Conservation (phyloP, 2,797 vertebrate genomes). For the Botia kubotai region DNA sequence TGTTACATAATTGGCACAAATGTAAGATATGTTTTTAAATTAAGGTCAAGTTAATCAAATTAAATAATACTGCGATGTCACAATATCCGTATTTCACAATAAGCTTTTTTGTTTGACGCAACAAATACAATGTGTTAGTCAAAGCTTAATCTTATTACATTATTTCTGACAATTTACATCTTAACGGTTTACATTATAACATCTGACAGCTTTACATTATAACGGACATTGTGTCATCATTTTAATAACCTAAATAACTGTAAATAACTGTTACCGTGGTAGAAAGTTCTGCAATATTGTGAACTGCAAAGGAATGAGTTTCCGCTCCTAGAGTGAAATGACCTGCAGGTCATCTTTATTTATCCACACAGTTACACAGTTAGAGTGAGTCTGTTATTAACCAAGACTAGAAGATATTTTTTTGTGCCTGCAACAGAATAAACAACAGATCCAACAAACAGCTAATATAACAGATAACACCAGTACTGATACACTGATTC, state of each 20-base stretch:
- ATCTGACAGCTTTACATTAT: neutral
- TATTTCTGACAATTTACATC: neutral
- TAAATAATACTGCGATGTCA: constrained; percentile 27
- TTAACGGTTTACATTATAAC: neutral
- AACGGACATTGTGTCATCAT: neutral
- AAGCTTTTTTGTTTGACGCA: neutral
- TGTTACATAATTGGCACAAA: constrained; percentile 26
- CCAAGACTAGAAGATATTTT: constrained; percentile 45
- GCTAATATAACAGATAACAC: constrained; percentile 12
- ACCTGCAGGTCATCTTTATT: constrained; percentile 63
- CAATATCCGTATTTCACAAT: neutral
- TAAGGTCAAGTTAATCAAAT: neutral
- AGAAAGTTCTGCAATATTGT: neutral
- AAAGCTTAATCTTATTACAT: neutral
- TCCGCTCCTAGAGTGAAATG: constrained; percentile 52
- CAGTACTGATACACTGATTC: constrained; percentile 10
- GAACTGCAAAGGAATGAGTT: constrained; percentile 42
- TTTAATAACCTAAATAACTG: neutral
- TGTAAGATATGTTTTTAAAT: neutral
- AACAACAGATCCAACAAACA: constrained; percentile 5
- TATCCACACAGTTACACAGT: constrained; percentile 60
- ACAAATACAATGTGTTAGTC: constrained; percentile 2
- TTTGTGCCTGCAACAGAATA: constrained; percentile 7
- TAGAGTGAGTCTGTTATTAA: constrained; percentile 58
- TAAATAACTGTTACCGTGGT: neutral